Evolutionary conservation across 2,888 invertebrate genomes (phyloP).

Genomic region (Coelopa pilipes): DNA sequence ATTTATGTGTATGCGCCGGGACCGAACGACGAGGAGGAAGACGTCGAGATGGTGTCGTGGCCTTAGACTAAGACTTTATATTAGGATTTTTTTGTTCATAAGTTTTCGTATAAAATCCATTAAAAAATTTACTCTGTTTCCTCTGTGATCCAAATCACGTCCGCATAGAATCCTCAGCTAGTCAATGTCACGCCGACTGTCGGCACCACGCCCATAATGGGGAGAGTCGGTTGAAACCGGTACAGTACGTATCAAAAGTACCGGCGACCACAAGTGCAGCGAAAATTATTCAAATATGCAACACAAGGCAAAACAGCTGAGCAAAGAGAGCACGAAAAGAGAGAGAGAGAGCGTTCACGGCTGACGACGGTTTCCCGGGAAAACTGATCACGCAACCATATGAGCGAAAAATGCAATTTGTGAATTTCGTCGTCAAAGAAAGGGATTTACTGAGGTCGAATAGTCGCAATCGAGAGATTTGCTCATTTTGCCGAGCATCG

Average conservation of each 20-base stretch:
- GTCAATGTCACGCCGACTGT: too few species aligned
- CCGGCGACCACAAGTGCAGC: not conserved
- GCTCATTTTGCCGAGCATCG: not conserved
- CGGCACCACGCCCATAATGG: too few species aligned
- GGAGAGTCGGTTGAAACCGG: not conserved
- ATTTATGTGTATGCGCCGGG: constrained; percentile 59
- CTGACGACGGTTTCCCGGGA: not conserved
- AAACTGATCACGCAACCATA: not conserved
- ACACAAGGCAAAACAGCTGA: constrained; percentile 20
- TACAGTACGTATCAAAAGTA: constrained; percentile 27
- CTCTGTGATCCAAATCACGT: too few species aligned
- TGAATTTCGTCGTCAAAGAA: too few species aligned
- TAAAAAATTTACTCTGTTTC: too few species aligned
- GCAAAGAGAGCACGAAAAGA: not conserved
- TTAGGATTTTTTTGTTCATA: too few species aligned
- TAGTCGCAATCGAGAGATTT: not conserved
- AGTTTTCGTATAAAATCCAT: too few species aligned
- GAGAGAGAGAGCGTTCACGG: too few species aligned
- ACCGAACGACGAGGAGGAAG: constrained; percentile 40
- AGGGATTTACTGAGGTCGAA: not conserved
- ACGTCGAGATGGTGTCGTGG: not conserved
- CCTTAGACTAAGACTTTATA: too few species aligned
- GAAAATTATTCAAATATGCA: not conserved
- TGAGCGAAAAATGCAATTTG: too few species aligned
- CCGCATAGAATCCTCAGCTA: too few species aligned